Base-by-base conservation (phyloP, 1,140 invertebrate genomes). In the Drosophila funebris region DNA sequence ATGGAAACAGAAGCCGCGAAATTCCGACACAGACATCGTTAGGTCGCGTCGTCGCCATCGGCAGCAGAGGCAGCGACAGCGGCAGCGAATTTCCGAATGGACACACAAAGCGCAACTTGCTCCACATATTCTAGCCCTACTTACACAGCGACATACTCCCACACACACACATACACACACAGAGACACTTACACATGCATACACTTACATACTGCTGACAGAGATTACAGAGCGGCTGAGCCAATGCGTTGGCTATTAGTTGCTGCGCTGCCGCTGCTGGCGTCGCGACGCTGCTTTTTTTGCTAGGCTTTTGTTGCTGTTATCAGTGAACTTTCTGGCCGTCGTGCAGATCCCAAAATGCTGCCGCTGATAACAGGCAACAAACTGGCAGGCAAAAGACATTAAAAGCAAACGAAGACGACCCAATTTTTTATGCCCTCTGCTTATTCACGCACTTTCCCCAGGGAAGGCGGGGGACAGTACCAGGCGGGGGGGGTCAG, bases 91-190 rank as follows among this genome's bases (percentile, higher is more conserved):
- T 11, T 33, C 64, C 64, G 36, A 60, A 58, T 52, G 36, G 44
- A 37, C 48, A 43, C 81, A 77, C 81, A 77, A 85, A 85, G 75
- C 82, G 67, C 71, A 85, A 82, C 83, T 82, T 87, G 82, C 83
- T 87, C 82, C 75, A 87, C 60, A 87, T 87, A 87, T 87, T 88
- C 60, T 82, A 82, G 82, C 71, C 82, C 82, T 87, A 87, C 82
- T 87, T 87, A 87, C 82, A 87, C 82, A 88, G 36, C 63, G 63
- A 73, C 73, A 84, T 72, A 68, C 46, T 64, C 71, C 33, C 60
- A 29, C 52, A 54, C 29, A 71, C 53, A 16, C 41, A 20, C 71
- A 22, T 54, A 54, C 39, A 27, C 46, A 33, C 9, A 36, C 46
- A 31, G 27, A 67, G 20, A 33, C 37, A 6, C 16, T 13, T 22